Percentiles rank a stretch among this genome's conserved stretches.
These are phyloP conservation scores for Polylopha cassiicola DNA, from an alignment of 2,888 invertebrate species.

Conservation along the genomic window DNA sequence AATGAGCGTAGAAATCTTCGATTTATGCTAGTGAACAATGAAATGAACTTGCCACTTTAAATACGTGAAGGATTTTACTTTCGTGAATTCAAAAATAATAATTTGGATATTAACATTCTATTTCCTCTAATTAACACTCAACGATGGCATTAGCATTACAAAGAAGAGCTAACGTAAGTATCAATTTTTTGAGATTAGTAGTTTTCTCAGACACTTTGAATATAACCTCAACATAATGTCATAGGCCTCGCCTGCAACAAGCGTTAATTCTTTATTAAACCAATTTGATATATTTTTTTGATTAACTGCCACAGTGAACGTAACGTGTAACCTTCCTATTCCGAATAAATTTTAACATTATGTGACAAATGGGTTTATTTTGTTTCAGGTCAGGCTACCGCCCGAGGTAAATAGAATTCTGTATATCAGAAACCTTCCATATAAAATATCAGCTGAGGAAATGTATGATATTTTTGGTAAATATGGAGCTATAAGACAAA, in stretches of 20 bases:
- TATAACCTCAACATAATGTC: too few species aligned
- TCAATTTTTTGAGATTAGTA: neutral
- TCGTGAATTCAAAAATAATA: too few species aligned
- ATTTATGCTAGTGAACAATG: too few species aligned
- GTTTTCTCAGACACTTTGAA: neutral
- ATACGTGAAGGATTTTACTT: too few species aligned
- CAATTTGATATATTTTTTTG: too few species aligned
- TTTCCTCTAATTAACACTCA: constrained; percentile 1
- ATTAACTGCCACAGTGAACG: too few species aligned
- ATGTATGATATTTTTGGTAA: constrained; percentile 99
- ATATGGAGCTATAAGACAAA: constrained; percentile 99
- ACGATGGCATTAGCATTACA: constrained; percentile 84
- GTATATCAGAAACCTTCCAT: constrained; percentile 97
- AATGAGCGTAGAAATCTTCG: too few species aligned
- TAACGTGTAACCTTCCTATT: too few species aligned
- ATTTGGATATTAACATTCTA: too few species aligned
- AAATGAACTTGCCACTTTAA: too few species aligned
- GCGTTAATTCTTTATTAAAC: too few species aligned
- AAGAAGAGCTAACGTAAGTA: constrained; percentile 84
- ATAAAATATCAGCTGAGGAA: constrained; percentile 99
- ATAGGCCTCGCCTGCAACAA: too few species aligned
- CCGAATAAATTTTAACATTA: neutral
- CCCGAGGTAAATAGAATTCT: constrained; percentile 99
- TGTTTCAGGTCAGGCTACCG: constrained; percentile 93
- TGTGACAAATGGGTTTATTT: constrained; percentile 8